phyloP scores from a whole-genome alignment of 1,140 invertebrate genomes.

The Octopus bimaculoides region DNA sequence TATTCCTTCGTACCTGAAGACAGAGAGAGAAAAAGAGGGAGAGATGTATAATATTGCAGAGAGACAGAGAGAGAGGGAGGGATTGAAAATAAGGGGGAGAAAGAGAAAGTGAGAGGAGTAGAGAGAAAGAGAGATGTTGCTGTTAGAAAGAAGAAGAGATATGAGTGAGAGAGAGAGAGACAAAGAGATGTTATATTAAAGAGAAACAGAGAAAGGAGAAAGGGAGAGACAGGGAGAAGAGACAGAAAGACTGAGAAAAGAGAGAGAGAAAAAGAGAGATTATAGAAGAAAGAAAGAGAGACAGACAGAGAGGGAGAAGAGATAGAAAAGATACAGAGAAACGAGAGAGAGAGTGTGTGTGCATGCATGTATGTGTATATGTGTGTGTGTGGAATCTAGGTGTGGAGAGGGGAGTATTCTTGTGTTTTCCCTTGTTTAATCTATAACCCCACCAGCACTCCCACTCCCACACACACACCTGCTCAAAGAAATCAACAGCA shows the following conservation, averaged over 20 bases:
- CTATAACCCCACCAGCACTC: neutral
- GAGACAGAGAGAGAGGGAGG: neutral
- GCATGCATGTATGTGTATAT: too few relatives aligned
- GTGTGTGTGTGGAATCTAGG: too few relatives aligned
- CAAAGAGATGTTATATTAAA: neutral
- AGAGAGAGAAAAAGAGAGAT: neutral
- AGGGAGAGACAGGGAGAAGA: neutral
- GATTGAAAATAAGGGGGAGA: neutral
- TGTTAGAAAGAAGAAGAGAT: neutral
- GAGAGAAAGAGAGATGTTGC: neutral
- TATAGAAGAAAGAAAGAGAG: neutral
- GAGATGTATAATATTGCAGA: neutral
- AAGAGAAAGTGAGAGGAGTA: neutral
- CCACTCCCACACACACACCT: constrained; percentile 55
- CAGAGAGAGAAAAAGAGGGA: constrained; percentile 28
- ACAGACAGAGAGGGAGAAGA: neutral
- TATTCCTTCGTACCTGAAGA: constrained; percentile 67
- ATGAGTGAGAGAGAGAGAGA: neutral
- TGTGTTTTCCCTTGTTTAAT: too few relatives aligned
- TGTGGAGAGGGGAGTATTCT: too few relatives aligned
- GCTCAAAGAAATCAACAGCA: constrained; percentile 79
- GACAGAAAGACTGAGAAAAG: neutral
- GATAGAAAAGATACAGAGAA: neutral
- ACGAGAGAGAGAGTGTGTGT: neutral
- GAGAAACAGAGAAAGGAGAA: neutral